Percentiles rank a stretch among this genome's conserved stretches.
Evolutionary conservation across 2,888 invertebrate genomes (phyloP).

Genomic region (Aspidiotus rigidus): DNA sequence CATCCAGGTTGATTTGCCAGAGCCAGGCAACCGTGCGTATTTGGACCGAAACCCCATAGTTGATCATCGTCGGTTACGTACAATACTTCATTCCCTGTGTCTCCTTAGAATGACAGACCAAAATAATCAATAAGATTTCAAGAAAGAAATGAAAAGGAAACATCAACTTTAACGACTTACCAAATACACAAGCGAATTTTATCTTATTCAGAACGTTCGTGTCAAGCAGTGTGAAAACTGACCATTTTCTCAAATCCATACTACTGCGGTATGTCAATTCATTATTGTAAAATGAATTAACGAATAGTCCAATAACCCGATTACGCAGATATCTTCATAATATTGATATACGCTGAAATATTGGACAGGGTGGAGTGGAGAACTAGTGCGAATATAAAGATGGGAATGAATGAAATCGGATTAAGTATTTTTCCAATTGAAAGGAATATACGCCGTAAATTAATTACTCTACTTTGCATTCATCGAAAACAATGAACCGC

Average conservation of each 20-base stretch:
- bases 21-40: slow-evolving; percentile 51
- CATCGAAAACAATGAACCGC: too few species aligned
- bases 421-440: too few species aligned
- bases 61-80: slow-evolving; percentile 51
- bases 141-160: not conserved
- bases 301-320: not conserved
- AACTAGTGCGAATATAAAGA: too few species aligned
- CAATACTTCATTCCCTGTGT: slow-evolving; percentile 51
- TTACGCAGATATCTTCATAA: too few species aligned
- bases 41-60: slow-evolving; percentile 51
- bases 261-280: too few species aligned
- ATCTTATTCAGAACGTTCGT: slow-evolving; percentile 1
- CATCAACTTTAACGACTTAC: not conserved
- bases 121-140: not conserved
- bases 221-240: not conserved
- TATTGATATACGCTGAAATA: too few species aligned
- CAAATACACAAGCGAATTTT: slow-evolving; percentile 4
- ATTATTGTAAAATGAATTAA: not conserved
- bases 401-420: too few species aligned
- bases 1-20: slow-evolving; percentile 48
- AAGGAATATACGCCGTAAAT: too few species aligned
- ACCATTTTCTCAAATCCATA: slow-evolving; percentile 7
- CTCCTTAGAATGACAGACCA: slow-evolving; percentile 41
- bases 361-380: too few species aligned
- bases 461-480: too few species aligned